Base-by-base conservation (phyloP, 2,113 vertebrate species). In the Albula goreensis region DNA sequence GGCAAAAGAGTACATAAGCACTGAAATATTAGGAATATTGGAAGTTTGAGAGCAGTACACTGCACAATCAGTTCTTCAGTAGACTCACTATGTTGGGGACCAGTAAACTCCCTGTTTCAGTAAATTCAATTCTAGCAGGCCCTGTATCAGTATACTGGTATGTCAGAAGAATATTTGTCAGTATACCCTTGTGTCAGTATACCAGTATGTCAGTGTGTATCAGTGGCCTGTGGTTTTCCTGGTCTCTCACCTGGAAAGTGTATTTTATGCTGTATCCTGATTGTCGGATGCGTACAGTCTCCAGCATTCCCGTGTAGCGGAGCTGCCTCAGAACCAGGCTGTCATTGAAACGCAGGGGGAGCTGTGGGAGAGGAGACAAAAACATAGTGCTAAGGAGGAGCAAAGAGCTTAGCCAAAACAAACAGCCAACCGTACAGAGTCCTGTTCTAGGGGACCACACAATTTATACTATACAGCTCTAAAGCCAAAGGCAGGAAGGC, bases 201-300 rank as follows among this genome's bases (percentile, higher is more conserved):
- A 2, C 31, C 31, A 41, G 31, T 41, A 1, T 56, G 53, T 56
- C 53, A 56, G 53, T 9, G 53, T 56, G 53, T 12, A 56, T 12
- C 6, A 56, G 53, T 56, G 12, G 12, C 70, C 31, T 63, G 60
- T 74, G 70, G n/a, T 74, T 22, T 1, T 49, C 31, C 78, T 13
- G 15, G 13, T 49, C 48, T 13, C 70, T 93, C 90, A 99, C 98
- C 98, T 99, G 96, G 90, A 99, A 98, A 90, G 94, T 96, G 90
- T 97, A 98, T 86, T 99, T 99, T 95, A 96, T 96, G 92, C 97
- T 98, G 95, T 99, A 99, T 86, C 98, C 98, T 0, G 98, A 99
- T 81, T 97, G 98, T 83, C 97, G 97, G 88, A 99, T 99, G 90
- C 96, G 96, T 84, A 99, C 98, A 0, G 98, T 99, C 94, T 99